A percentile compares a stretch with the other conserved stretches of the same genome.
Conservation (phyloP, 1,140 invertebrate species). For the Reticulitermes speratus region DNA sequence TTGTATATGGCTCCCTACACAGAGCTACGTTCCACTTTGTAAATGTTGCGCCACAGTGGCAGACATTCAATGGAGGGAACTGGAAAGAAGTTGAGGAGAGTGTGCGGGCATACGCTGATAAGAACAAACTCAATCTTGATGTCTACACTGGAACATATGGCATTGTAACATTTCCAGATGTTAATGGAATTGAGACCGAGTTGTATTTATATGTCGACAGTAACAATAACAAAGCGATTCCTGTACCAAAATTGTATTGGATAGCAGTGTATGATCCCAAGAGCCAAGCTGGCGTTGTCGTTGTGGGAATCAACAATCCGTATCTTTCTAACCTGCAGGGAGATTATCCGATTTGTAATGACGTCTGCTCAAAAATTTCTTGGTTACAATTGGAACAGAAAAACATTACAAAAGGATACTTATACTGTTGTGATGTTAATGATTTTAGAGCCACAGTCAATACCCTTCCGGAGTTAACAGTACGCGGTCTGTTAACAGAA, state of each 20-base stretch:
- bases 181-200: conserved; percentile 44
- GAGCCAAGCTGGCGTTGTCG: conserved; percentile 54
- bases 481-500: conserved; percentile 46
- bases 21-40: conserved; percentile 49
- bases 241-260: conserved; percentile 60
- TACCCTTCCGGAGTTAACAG: conserved; percentile 50
- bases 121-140: neutral
- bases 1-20: conserved; percentile 42
- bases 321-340: conserved; percentile 43
- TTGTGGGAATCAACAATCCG: conserved; percentile 65
- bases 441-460: conserved; percentile 57
- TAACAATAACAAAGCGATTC: conserved; percentile 47
- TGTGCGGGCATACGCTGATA: conserved; percentile 9
- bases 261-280: conserved; percentile 59
- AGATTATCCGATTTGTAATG: conserved; percentile 35
- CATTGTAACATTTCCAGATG: conserved; percentile 39
- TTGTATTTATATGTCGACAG: conserved; percentile 52
- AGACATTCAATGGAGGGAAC: conserved; percentile 50
- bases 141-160: conserved; percentile 45
- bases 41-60: conserved; percentile 52
- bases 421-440: conserved; percentile 62
- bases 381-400: conserved; percentile 56
- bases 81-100: conserved; percentile 45
- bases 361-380: conserved; percentile 52
- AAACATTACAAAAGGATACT: conserved; percentile 58